Conservation (phyloP, 2,113 vertebrate species). For the Acanthisitta chloris region DNA sequence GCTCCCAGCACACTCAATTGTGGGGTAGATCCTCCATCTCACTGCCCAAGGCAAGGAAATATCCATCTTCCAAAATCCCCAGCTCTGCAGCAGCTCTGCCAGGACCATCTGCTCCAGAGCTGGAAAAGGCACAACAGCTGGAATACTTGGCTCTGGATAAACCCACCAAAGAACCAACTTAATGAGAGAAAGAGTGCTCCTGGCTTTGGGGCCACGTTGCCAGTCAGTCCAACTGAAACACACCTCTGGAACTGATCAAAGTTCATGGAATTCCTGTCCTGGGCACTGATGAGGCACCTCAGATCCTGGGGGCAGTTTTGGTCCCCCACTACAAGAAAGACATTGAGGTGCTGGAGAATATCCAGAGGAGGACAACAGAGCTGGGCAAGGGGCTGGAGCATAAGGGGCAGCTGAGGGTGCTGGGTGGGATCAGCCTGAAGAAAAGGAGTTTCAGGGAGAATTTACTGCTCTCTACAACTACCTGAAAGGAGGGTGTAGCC, state of each 20-base stretch:
- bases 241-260: neutral
- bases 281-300: neutral
- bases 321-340: neutral
- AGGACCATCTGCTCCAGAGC: neutral
- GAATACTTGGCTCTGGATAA: neutral
- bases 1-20: neutral
- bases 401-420: neutral
- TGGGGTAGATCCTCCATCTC: neutral
- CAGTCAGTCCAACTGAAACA: neutral
- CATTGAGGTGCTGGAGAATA: rapidly evolving
- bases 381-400: neutral
- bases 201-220: neutral
- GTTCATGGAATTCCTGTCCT: neutral
- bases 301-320: neutral
- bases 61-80: neutral
- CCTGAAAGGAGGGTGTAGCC: neutral
- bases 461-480: rapidly evolving
- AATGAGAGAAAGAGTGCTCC: rapidly evolving
- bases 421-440: neutral
- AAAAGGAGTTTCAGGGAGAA: neutral
- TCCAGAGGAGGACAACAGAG: rapidly evolving
- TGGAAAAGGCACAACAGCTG: neutral
- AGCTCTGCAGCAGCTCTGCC: neutral
- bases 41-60: neutral
- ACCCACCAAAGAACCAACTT: rapidly evolving